Conservation (phyloP, 2,113 vertebrate species). For the Eudyptes chrysolophus region DNA sequence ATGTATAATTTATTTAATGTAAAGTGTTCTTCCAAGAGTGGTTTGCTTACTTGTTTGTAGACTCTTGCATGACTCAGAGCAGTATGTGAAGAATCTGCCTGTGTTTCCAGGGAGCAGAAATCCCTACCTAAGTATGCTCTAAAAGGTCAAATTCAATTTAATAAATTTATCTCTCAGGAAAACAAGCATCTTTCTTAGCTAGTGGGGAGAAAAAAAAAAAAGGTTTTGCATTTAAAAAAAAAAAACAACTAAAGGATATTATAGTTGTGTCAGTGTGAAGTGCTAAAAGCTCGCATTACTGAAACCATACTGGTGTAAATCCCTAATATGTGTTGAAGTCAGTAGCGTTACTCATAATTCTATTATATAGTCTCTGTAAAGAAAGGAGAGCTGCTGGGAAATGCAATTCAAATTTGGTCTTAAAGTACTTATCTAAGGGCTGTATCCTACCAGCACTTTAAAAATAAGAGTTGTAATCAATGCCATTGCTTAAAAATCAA, state of each 20-base stretch:
- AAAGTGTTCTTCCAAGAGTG: neutral
- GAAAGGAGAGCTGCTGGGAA: conserved; percentile 25
- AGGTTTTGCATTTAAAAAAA: neutral
- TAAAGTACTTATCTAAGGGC: conserved; percentile 13
- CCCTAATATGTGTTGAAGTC: neutral
- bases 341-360: neutral
- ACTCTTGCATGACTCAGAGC: neutral
- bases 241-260: neutral
- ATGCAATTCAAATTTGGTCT: conserved; percentile 19
- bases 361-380: conserved; percentile 16
- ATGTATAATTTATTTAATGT: neutral
- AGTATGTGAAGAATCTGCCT: neutral
- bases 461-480: conserved; percentile 37
- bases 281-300: conserved; percentile 5
- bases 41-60: neutral
- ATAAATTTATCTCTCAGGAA: neutral
- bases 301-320: conserved; percentile 23
- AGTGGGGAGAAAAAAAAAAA: neutral
- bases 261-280: neutral
- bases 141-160: conserved; percentile 16
- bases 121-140: neutral
- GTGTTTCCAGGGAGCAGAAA: conserved; percentile 17
- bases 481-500: conserved; percentile 39
- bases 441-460: conserved; percentile 5
- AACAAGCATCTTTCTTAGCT: neutral